Evolutionary conservation across 2,888 invertebrate species (phyloP).

Genomic region (Tyria jacobaeae): DNA sequence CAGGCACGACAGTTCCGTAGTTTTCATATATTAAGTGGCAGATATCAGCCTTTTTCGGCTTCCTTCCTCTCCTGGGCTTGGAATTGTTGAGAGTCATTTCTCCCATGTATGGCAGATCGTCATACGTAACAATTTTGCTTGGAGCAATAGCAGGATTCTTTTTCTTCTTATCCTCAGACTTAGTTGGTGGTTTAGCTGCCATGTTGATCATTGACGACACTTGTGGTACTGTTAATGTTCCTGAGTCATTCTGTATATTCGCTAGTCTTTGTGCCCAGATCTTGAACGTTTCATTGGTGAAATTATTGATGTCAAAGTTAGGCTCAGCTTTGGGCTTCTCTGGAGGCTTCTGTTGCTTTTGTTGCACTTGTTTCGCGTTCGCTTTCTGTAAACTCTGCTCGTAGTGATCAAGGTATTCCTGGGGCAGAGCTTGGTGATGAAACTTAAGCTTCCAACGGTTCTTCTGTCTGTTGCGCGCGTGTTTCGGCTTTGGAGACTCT

Average conservation of each 20-base stretch:
- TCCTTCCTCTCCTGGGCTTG: slow-evolving; percentile 94
- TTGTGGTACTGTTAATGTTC: slow-evolving; percentile 64
- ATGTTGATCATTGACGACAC: slow-evolving; percentile 59
- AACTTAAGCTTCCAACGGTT: slow-evolving; percentile 92
- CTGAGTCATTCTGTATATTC: slow-evolving; percentile 88
- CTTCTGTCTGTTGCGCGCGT: slow-evolving; percentile 84
- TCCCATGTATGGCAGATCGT: slow-evolving; percentile 96
- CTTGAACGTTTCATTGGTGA: slow-evolving; percentile 89
- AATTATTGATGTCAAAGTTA: slow-evolving; percentile 71
- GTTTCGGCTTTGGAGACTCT: slow-evolving; percentile 71
- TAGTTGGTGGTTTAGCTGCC: slow-evolving; percentile 60
- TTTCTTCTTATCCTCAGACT: slow-evolving; percentile 72
- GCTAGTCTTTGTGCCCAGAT: slow-evolving; percentile 92
- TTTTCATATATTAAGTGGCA: slow-evolving; percentile 97
- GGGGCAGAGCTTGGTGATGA: slow-evolving; percentile 92
- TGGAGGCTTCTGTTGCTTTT: slow-evolving; percentile 62
- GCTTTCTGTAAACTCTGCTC: slow-evolving; percentile 89
- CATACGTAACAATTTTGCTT: slow-evolving; percentile 89
- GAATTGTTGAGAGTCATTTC: slow-evolving; percentile 96
- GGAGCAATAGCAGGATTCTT: slow-evolving; percentile 76
- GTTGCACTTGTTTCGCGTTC: slow-evolving; percentile 66
- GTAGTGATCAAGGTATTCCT: slow-evolving; percentile 93
- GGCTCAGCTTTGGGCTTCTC: slow-evolving; percentile 76
- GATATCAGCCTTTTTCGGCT: slow-evolving; percentile 97
- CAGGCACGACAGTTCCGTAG: slow-evolving; percentile 94